Evolutionary conservation across 2,797 vertebrate genomes (phyloP).

Genomic region (Tolypeutes matacus): DNA sequence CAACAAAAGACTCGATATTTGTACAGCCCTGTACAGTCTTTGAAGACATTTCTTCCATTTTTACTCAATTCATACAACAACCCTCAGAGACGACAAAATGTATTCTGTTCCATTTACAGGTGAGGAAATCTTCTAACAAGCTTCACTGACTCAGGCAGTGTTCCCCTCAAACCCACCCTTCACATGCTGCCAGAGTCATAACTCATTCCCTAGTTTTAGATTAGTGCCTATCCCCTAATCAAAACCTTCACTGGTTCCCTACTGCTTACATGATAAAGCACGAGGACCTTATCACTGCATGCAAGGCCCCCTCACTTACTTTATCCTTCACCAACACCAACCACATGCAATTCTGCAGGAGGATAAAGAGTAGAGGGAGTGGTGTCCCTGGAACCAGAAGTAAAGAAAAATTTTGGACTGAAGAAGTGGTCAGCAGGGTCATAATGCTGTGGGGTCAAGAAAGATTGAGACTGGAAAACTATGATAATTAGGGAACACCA

Average conservation of each 20-base stretch:
- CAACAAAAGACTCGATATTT: background rate
- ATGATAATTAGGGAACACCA: too few species aligned
- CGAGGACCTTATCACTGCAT: background rate
- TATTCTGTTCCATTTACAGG: background rate
- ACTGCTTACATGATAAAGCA: background rate
- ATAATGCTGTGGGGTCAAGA: too few species aligned
- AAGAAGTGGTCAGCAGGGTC: too few species aligned
- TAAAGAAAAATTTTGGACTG: too few species aligned
- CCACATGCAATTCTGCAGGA: too few species aligned
- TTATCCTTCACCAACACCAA: too few species aligned
- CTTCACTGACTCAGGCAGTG: background rate
- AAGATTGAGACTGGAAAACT: too few species aligned
- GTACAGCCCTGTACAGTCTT: background rate
- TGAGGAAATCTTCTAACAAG: background rate
- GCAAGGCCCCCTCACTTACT: background rate
- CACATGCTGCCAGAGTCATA: background rate
- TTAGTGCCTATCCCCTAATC: too few species aligned
- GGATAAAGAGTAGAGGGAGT: too few species aligned
- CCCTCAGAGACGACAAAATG: background rate
- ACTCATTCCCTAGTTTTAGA: too few species aligned
- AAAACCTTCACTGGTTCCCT: background rate
- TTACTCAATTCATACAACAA: background rate
- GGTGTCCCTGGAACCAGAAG: too few species aligned
- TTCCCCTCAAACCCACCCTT: background rate
- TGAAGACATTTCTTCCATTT: background rate